A percentile compares a stretch with the other conserved stretches of the same genome.
Evolutionary conservation across 2,888 invertebrate genomes (phyloP).

Genomic region (Lobophora halterata): DNA sequence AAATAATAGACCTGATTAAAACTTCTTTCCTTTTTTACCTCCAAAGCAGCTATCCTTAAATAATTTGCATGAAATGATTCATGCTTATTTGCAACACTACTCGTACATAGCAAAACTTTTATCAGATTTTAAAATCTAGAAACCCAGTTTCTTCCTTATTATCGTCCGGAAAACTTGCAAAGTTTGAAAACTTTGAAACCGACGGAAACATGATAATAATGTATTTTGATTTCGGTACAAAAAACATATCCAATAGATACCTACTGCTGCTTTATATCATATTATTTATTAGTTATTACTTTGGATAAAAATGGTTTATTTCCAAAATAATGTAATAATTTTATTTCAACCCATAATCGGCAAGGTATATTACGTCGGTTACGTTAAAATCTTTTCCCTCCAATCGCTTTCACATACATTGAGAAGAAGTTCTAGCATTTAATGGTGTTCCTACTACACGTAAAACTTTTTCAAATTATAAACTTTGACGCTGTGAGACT

Average conservation of each 20-base stretch:
- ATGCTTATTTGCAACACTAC: neutral
- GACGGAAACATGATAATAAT: conserved; percentile 11
- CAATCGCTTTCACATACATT: neutral
- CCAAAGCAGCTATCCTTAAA: no score
- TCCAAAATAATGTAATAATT: no score
- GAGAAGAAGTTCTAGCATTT: no score
- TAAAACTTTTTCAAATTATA: conserved; percentile 13
- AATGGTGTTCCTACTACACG: neutral
- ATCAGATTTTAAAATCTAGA: conserved; percentile 5
- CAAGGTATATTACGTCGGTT: no score
- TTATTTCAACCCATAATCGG: no score
- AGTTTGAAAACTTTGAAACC: conserved; percentile 6
- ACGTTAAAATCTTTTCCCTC: neutral
- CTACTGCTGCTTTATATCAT: no score
- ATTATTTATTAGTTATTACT: no score
- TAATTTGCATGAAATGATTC: no score
- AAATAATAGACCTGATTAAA: no score
- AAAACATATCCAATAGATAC: no score
- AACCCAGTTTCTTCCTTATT: conserved; percentile 19
- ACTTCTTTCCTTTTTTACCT: no score
- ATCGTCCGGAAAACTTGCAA: conserved; percentile 13
- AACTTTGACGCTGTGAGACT: conserved; percentile 6
- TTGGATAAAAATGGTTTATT: no score
- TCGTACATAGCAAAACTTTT: conserved; percentile 2
- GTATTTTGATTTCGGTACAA: conserved; percentile 10